These are phyloP conservation scores for Cinclus cinclus DNA, from an alignment of 2,113 vertebrate genomes.

Conservation along the genomic window DNA sequence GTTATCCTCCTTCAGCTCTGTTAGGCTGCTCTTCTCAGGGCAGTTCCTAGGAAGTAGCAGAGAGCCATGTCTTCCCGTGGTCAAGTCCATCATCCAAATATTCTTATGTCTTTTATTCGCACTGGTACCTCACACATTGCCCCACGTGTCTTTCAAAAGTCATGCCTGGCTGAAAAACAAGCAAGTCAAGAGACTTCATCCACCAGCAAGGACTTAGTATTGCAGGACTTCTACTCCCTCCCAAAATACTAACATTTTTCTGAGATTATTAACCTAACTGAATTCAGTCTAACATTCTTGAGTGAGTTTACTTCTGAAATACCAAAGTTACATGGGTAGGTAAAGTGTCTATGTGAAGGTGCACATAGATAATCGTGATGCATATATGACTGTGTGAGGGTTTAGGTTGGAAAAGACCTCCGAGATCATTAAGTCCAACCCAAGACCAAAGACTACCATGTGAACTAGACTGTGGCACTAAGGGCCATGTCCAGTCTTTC, in stretches of 20 bases:
- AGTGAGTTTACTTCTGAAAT: background rate
- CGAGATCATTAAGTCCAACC: background rate
- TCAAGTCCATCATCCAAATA: no score
- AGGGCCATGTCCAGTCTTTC: background rate
- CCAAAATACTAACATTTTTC: background rate
- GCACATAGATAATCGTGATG: background rate
- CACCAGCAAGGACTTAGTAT: rapidly evolving
- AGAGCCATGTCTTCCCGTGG: rapidly evolving
- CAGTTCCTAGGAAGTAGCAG: background rate
- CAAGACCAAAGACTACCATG: background rate
- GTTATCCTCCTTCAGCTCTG: background rate
- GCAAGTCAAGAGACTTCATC: background rate
- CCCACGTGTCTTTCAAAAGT: background rate
- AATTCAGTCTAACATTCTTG: background rate
- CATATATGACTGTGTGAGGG: background rate
- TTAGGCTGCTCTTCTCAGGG: background rate
- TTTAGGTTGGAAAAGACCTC: background rate
- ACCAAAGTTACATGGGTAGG: background rate
- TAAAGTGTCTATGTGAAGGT: background rate
- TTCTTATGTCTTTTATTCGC: background rate
- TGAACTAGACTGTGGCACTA: background rate
- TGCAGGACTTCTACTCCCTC: background rate
- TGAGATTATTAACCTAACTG: background rate
- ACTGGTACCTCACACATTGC: rapidly evolving
- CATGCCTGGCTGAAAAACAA: background rate